Base-by-base conservation (phyloP, 2,113 vertebrate genomes). In the Alethe diademata region DNA sequence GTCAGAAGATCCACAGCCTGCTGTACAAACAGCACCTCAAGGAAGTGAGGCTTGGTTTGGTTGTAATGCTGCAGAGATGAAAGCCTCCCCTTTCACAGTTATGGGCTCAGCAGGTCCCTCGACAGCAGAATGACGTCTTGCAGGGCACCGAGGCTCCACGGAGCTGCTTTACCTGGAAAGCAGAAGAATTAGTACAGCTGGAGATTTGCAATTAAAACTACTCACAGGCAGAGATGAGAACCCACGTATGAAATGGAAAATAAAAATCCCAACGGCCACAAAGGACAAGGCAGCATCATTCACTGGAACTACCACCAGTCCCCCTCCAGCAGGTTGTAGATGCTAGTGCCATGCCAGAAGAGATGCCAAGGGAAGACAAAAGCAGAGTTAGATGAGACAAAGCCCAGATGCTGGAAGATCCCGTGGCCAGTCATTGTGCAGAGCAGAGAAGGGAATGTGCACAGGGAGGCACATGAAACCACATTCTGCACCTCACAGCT, bases 161-260 rank as follows among this genome's bases (percentile, higher is more conserved):
- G 54, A 82, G 84, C 61, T 62, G 83, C 84, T 98, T 97, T 97
- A 98, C 98, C 98, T 98, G 87, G 75, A 89, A 90, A 92, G 43
- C 38, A 95, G n/a, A 31, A 90, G 38, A 92, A 75, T 97, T n/a
- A 95, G 61, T 19, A 71, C 42, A 53, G 65, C 36, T 71, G 25
- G 23, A 75, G 75, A 53, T 51, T 31, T 69, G 43, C 51, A 86
- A 51, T 81, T 82, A 47, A 78, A 89, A 80, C 25, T 89, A 62
- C 72, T 81, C 31, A 57, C 11, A 72, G 72, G 36, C 66, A 92
- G 72, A 86, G 61, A 80, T 24, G 25, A 94, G 28, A 95, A 86
- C 31, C 11, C 29, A 50, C 0, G 3, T 28, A 47, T 0, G 3
- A 76, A 69, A 15, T 8, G 9, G 19, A 12, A 12, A 64, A 53